Evolutionary conservation across 1,140 invertebrate genomes (phyloP).

Genomic region (Schlechtendalia chinensis): DNA sequence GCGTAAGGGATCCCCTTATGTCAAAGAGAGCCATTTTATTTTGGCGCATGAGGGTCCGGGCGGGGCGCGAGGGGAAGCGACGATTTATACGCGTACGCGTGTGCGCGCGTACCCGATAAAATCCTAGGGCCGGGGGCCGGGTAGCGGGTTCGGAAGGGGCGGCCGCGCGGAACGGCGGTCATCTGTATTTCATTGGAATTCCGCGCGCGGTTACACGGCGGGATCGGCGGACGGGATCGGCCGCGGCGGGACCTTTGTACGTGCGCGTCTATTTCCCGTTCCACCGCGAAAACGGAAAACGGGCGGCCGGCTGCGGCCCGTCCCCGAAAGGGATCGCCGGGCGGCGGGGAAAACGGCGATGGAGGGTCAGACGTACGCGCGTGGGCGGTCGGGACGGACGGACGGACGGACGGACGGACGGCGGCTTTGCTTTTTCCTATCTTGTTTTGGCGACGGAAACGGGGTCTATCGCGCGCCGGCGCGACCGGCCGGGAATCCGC

Average conservation of each 20-base stretch:
- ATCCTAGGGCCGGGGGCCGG: background rate
- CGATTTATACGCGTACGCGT: background rate
- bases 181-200: slow-evolving; percentile 46
- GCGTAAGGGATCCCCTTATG: slow-evolving; percentile 46
- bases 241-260: slow-evolving; percentile 23
- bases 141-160: no score
- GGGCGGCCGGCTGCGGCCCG: no score
- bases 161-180: background rate
- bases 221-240: background rate
- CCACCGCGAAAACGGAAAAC: slow-evolving; percentile 48
- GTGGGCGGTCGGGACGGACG: background rate
- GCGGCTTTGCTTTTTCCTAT: slow-evolving; percentile 46
- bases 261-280: slow-evolving; percentile 46
- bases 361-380: slow-evolving; percentile 24
- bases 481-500: no score
- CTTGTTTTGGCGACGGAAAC: slow-evolving; percentile 43
- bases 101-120: slow-evolving; percentile 15
- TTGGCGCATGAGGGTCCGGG: background rate
- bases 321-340: no score
- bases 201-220: slow-evolving; percentile 21
- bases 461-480: slow-evolving; percentile 27
- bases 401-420: background rate
- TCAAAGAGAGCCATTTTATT: slow-evolving; percentile 49
- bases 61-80: slow-evolving; percentile 9
- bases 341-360: no score